Percentiles rank a stretch among this genome's conserved stretches.
Conservation (phyloP, 2,113 vertebrate species). For the Theristicus caerulescens region DNA sequence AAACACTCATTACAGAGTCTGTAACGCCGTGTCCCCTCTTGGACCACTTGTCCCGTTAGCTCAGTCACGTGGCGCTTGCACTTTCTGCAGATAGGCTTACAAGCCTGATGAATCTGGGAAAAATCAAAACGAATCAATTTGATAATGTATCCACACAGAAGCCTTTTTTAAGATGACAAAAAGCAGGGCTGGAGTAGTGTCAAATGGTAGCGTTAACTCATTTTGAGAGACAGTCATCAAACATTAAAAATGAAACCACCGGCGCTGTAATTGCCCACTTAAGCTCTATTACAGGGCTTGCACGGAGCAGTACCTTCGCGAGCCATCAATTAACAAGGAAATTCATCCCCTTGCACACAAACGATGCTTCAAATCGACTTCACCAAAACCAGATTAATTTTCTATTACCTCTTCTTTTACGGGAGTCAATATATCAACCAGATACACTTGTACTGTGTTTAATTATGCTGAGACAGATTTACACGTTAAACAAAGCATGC, state of each 20-base stretch:
- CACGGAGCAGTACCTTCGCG: neutral
- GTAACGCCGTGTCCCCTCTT: conserved; percentile 90
- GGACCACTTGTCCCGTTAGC: conserved; percentile 91
- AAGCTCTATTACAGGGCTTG: neutral
- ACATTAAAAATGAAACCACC: neutral
- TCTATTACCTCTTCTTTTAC: neutral
- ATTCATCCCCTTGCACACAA: neutral
- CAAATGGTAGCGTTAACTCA: accelerated
- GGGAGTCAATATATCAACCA: neutral
- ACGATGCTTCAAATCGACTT: neutral
- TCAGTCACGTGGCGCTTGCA: conserved; percentile 94
- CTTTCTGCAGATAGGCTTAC: conserved; percentile 95
- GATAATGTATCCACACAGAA: neutral
- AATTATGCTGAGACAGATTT: neutral
- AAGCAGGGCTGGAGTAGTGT: neutral
- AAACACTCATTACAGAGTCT: conserved; percentile 91
- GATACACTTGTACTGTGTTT: neutral
- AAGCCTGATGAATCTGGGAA: conserved; percentile 92
- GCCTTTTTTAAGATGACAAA: neutral
- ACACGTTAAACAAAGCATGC: neutral
- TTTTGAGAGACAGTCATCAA: neutral
- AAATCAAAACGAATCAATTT: neutral
- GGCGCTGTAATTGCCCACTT: neutral
- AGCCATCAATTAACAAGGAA: neutral
- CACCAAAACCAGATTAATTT: neutral